These are phyloP conservation scores for Serilophus lunatus DNA, from an alignment of 2,113 vertebrate species.

Conservation along the genomic window DNA sequence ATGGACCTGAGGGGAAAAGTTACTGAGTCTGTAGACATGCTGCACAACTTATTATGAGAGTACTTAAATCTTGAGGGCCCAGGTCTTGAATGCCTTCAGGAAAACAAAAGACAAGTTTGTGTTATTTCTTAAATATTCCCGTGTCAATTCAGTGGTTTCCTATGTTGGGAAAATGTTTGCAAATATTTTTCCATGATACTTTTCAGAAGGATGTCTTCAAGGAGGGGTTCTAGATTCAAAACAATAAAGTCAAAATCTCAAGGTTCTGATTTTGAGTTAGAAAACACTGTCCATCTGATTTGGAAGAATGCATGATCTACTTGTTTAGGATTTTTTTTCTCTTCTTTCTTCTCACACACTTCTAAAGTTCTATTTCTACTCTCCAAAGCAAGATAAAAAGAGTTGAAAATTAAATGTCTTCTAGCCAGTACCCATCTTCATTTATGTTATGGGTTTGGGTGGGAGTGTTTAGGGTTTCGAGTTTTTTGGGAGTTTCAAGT, in stretches of 20 bases:
- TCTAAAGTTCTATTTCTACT: neutral
- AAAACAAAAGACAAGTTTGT: neutral
- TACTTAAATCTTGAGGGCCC: neutral
- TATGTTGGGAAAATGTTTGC: neutral
- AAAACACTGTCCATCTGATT: neutral
- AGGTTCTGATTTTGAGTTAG: neutral
- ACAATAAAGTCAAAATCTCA: neutral
- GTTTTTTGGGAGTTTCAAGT: too few relatives aligned
- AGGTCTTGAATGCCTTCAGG: neutral
- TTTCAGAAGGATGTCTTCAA: neutral
- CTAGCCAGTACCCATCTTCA: neutral
- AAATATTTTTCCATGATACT: neutral
- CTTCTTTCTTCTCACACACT: neutral
- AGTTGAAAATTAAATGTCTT: neutral
- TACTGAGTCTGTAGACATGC: neutral
- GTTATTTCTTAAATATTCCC: neutral
- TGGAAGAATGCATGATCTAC: neutral
- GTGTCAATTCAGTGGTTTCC: accelerated
- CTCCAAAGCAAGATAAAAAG: neutral
- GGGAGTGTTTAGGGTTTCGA: too few relatives aligned
- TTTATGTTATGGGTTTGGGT: too few relatives aligned
- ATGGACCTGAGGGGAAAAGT: neutral
- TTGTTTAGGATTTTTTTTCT: neutral
- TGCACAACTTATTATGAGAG: neutral
- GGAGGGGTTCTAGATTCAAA: neutral